Conservation (phyloP, 2,113 vertebrate species). For the Thermophis baileyi region DNA sequence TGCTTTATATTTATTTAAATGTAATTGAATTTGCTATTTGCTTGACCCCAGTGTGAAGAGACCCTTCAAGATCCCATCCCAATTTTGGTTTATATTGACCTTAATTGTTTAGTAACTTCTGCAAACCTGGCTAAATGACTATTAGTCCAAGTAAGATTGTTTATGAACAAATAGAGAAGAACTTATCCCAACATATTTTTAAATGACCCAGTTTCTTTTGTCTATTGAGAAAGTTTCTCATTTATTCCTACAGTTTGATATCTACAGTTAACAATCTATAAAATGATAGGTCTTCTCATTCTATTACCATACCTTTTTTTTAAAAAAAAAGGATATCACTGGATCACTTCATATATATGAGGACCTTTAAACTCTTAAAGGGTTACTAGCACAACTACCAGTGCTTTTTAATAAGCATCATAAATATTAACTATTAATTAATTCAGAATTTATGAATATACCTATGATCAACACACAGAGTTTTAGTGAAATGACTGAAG, state of each 20-base stretch:
- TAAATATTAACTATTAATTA: not conserved
- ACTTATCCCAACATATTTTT: not conserved
- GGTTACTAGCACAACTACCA: not conserved
- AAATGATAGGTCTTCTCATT: not conserved
- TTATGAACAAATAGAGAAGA: not conserved
- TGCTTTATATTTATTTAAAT: not conserved
- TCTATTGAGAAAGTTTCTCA: not conserved
- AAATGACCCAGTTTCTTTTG: not conserved
- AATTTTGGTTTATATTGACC: not conserved
- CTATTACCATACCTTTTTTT: not conserved
- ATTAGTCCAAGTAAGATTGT: not conserved
- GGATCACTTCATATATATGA: not conserved
- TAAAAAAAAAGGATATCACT: not conserved
- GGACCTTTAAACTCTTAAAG: not conserved
- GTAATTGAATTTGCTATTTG: not conserved
- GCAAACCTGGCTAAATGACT: not conserved
- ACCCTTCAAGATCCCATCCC: not conserved
- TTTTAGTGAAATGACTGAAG: not conserved
- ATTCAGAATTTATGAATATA: not conserved
- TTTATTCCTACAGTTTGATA: not conserved
- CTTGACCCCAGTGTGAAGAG: not conserved
- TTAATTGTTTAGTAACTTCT: not conserved
- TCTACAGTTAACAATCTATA: not conserved
- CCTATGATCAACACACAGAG: not conserved
- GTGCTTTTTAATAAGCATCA: not conserved